Evolutionary conservation across 1,140 invertebrate genomes (phyloP).

Genomic region (Magallana ariakensis): DNA sequence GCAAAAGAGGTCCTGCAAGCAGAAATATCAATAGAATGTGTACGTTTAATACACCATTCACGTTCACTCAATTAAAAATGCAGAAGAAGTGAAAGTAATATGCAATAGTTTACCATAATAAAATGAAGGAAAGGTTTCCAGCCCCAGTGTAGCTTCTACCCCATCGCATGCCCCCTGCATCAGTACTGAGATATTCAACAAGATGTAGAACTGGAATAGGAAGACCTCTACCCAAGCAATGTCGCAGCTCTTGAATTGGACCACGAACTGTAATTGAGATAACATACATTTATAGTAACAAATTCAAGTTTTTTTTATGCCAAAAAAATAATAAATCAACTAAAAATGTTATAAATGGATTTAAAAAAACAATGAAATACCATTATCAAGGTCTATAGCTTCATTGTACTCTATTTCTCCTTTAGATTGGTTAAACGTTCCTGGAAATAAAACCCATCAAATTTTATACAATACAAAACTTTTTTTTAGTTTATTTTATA

Average conservation of each 20-base stretch:
- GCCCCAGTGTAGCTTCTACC: conserved; percentile 61
- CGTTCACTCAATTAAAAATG: background rate
- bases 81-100: background rate
- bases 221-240: conserved; percentile 66
- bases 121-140: conserved; percentile 66
- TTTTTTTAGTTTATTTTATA: background rate
- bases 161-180: conserved; percentile 70
- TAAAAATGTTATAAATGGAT: background rate
- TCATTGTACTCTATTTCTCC: conserved; percentile 68
- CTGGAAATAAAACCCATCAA: conserved; percentile 49
- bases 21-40: background rate
- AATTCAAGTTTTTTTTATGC: no score
- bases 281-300: no score
- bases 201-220: conserved; percentile 69
- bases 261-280: conserved; percentile 59
- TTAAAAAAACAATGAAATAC: conserved; percentile 49
- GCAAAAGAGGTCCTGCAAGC: conserved; percentile 70
- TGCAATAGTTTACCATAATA: conserved; percentile 68
- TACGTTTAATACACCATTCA: background rate
- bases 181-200: conserved; percentile 67
- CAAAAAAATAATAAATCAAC: no score
- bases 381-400: conserved; percentile 58
- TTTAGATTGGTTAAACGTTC: conserved; percentile 54
- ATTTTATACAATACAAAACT: background rate
- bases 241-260: conserved; percentile 44